phyloP scores from a whole-genome alignment of 2,888 invertebrate genomes.

The Oscheius myriophilus region DNA sequence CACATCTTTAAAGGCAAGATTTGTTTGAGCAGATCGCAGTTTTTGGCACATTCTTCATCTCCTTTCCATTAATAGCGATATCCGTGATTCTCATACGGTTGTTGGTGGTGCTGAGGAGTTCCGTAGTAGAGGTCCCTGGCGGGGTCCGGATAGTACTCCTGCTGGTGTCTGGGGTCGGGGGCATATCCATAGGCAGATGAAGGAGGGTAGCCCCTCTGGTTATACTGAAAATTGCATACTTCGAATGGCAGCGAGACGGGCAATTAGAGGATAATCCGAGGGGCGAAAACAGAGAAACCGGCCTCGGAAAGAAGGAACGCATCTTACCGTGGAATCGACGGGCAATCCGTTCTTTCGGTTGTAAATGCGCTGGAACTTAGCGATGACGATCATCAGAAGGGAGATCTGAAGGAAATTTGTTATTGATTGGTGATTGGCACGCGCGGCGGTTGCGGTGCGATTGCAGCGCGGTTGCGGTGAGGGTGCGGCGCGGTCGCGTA shows the following conservation, averaged over 20 bases:
- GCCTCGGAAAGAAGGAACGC: background rate
- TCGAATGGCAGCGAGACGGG: background rate
- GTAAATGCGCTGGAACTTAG: slow-evolving; percentile 70
- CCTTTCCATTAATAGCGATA: slow-evolving; percentile 24
- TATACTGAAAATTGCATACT: slow-evolving; percentile 11
- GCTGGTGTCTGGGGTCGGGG: slow-evolving; percentile 25
- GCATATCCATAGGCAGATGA: slow-evolving; percentile 32
- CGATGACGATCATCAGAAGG: slow-evolving; percentile 66
- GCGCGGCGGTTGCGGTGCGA: too few relatives aligned
- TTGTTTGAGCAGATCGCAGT: too few relatives aligned
- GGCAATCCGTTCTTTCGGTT: slow-evolving; percentile 59
- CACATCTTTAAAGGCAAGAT: too few relatives aligned
- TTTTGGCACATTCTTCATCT: background rate
- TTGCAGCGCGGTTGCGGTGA: too few relatives aligned
- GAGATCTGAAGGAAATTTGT: slow-evolving; percentile 62
- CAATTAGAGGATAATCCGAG: background rate
- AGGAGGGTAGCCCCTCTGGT: slow-evolving; percentile 30
- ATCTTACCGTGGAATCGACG: slow-evolving; percentile 22
- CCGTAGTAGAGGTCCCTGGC: slow-evolving; percentile 27
- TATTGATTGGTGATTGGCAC: background rate
- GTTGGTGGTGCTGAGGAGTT: slow-evolving; percentile 15
- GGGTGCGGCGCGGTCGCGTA: too few relatives aligned
- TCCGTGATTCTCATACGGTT: slow-evolving; percentile 27
- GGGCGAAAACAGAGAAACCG: background rate
- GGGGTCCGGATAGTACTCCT: slow-evolving; percentile 27